A percentile compares a stretch with the other conserved stretches of the same genome.
Conservation (phyloP, 2,113 vertebrate species). For the Haemorhous mexicanus region DNA sequence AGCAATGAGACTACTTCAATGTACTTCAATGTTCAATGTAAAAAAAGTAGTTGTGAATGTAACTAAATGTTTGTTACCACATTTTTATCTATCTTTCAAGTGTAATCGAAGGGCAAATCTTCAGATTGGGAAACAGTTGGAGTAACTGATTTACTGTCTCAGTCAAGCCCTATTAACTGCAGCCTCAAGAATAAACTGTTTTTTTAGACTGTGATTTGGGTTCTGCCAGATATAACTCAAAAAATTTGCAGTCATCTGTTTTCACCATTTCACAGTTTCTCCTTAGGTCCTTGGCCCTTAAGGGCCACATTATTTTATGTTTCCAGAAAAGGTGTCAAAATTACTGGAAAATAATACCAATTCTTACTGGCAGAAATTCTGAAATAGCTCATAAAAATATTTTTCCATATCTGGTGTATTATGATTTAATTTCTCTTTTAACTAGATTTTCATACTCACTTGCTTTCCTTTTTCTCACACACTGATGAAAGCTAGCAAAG, state of each 20-base stretch:
- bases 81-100: neutral
- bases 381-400: neutral
- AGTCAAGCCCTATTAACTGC: neutral
- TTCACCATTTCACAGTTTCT: neutral
- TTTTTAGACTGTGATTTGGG: neutral
- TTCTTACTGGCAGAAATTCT: neutral
- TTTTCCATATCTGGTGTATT: neutral
- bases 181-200: neutral
- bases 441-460: neutral
- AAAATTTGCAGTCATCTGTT: neutral
- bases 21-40: neutral
- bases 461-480: neutral
- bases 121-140: neutral
- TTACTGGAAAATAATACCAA: neutral
- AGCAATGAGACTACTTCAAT: neutral
- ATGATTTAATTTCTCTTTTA: neutral
- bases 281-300: neutral
- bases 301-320: neutral
- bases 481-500: neutral
- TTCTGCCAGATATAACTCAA: neutral
- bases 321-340: neutral
- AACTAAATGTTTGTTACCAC: neutral
- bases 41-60: neutral
- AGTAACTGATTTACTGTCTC: neutral
- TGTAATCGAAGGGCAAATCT: neutral